Conservation (phyloP, 2,797 vertebrate species). For the Poecile montanus region DNA sequence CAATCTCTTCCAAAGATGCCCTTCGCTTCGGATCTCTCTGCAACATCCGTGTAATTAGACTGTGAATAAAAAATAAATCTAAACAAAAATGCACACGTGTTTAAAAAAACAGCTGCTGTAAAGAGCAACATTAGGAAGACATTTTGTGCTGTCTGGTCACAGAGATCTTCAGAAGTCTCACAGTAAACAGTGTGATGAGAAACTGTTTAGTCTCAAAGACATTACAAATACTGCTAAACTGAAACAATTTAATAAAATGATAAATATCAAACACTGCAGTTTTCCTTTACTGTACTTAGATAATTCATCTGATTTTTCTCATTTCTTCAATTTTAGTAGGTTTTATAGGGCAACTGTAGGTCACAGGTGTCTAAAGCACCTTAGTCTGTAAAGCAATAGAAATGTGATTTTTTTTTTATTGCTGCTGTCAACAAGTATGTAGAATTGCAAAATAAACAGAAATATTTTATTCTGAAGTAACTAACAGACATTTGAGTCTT, state of each 20-base stretch:
- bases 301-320: neutral
- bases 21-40: conserved; percentile 94
- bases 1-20: conserved; percentile 94
- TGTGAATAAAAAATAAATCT: conserved; percentile 65
- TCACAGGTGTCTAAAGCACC: no score
- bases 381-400: neutral
- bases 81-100: neutral
- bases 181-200: neutral
- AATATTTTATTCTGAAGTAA: neutral
- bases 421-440: neutral
- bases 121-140: neutral
- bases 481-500: neutral
- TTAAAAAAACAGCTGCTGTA: neutral
- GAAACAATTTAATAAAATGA: neutral
- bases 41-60: conserved; percentile 95
- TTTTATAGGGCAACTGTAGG: neutral
- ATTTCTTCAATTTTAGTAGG: neutral
- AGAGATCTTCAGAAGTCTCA: neutral
- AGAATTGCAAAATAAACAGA: neutral
- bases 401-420: neutral
- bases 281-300: neutral
- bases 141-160: neutral
- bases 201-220: neutral
- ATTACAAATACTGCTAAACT: neutral
- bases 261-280: neutral